Conservation (phyloP, 2,113 vertebrate genomes). For the Tinamus guttatus region DNA sequence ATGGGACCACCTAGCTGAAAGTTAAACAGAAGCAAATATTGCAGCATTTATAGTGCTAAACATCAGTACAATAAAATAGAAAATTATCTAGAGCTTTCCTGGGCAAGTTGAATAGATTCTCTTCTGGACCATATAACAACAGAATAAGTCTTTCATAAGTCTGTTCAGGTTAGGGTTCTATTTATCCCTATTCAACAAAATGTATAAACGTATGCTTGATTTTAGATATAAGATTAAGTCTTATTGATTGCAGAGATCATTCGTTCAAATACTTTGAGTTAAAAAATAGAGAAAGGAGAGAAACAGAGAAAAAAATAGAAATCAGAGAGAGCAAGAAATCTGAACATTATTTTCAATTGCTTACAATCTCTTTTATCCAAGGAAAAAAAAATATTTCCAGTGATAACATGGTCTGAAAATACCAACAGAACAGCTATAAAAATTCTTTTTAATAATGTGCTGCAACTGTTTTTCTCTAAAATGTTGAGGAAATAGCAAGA, state of each 20-base stretch:
- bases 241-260: neutral
- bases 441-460: neutral
- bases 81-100: neutral
- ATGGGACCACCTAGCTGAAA: neutral
- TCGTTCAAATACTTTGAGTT: neutral
- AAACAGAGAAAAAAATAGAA: neutral
- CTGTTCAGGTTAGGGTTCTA: neutral
- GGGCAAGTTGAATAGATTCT: neutral
- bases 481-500: neutral
- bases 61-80: neutral
- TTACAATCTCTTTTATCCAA: neutral
- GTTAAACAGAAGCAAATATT: neutral
- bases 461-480: neutral
- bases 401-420: neutral
- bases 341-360: neutral
- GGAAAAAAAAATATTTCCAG: neutral
- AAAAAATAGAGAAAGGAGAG: neutral
- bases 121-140: neutral
- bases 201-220: neutral
- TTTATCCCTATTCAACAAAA: neutral
- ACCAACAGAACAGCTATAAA: neutral
- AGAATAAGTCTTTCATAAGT: neutral
- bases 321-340: neutral
- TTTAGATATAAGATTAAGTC: neutral
- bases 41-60: neutral